Percentiles rank a stretch among this genome's conserved stretches.
These are phyloP conservation scores for Anolis apletophallus DNA, from an alignment of 2,797 vertebrate genomes.

Conservation along the genomic window DNA sequence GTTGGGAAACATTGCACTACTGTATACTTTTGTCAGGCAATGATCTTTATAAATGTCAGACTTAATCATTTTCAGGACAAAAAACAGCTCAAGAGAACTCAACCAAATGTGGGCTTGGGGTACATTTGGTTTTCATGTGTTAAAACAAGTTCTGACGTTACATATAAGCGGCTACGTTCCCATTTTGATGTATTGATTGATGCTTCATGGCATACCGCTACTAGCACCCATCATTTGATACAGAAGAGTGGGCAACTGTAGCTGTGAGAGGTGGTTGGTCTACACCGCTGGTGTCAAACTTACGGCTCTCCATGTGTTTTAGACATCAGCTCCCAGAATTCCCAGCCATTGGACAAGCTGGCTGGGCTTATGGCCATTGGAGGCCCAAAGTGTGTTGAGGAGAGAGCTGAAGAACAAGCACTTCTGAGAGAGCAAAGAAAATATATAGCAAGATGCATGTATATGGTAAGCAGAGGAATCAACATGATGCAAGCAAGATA, in stretches of 20 bases:
- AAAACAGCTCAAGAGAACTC: too few species aligned
- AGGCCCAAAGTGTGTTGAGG: not conserved
- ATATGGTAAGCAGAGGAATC: not conserved
- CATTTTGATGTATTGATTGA: not conserved
- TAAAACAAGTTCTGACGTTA: too few species aligned
- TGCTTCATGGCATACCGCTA: not conserved
- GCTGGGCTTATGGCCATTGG: not conserved
- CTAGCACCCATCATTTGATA: not conserved
- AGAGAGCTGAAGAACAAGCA: not conserved
- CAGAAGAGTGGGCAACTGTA: not conserved
- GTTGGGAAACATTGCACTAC: too few species aligned
- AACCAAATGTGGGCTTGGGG: too few species aligned
- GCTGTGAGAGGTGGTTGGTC: not conserved
- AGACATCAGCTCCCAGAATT: too few species aligned
- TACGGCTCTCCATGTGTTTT: too few species aligned
- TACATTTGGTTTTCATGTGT: too few species aligned
- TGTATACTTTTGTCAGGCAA: not conserved
- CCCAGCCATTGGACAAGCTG: not conserved
- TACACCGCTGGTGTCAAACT: not conserved
- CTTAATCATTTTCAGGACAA: not conserved
- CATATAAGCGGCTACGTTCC: not conserved
- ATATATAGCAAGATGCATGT: too few species aligned
- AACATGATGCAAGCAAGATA: not conserved
- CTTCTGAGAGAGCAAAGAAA: too few species aligned
- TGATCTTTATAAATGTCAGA: not conserved